A percentile compares a stretch with the other conserved stretches of the same genome.
Evolutionary conservation across 2,888 invertebrate species (phyloP).

Genomic region (Drosophila kanekoi): DNA sequence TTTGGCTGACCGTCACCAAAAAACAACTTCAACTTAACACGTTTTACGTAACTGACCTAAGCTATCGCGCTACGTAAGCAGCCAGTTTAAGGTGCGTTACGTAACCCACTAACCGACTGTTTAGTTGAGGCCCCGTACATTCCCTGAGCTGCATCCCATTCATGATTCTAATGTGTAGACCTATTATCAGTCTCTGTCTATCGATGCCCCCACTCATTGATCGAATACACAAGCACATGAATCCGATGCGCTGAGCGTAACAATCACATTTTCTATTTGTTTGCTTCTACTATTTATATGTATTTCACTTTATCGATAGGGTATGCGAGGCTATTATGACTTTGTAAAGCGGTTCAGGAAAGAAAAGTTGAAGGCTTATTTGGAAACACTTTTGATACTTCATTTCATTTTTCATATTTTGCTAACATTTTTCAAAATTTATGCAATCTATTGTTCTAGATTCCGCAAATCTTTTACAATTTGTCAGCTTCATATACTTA

Average conservation of each 20-base stretch:
- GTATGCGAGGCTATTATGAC: neutral
- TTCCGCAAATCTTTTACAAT: no score
- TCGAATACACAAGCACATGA: constrained; percentile 21
- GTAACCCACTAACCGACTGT: constrained; percentile 31
- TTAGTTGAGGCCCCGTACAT: constrained; percentile 23
- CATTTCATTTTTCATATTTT: no score
- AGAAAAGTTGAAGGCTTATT: neutral
- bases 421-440: no score
- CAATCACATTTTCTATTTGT: constrained; percentile 48
- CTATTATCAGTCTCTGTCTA: constrained; percentile 36
- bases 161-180: constrained; percentile 63
- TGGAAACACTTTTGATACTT: no score
- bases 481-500: no score
- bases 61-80: constrained; percentile 48
- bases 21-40: constrained; percentile 12
- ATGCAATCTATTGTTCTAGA: no score
- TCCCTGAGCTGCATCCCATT: constrained; percentile 57
- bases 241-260: constrained; percentile 33
- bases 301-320: constrained; percentile 15
- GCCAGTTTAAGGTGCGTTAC: constrained; percentile 43
- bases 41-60: constrained; percentile 73
- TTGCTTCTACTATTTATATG: constrained; percentile 36
- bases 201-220: constrained; percentile 31
- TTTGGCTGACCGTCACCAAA: neutral
- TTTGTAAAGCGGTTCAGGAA: neutral